Evolutionary conservation across 2,888 invertebrate species (phyloP).

Genomic region (Mythimna albipuncta): DNA sequence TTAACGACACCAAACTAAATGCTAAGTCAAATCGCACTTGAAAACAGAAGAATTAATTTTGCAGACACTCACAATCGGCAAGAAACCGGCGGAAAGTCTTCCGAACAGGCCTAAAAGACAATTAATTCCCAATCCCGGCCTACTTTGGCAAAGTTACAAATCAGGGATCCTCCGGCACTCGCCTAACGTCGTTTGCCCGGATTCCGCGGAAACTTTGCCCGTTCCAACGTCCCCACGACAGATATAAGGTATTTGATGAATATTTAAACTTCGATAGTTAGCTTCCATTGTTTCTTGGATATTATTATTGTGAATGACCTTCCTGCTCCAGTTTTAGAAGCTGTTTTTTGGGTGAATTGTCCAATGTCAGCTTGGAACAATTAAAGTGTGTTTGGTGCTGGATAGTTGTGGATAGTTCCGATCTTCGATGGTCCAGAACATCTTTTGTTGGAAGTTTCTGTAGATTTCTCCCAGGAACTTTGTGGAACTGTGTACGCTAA

Average conservation of each 20-base stretch:
- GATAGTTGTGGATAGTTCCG: conserved; percentile 41
- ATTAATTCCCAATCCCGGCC: conserved; percentile 77
- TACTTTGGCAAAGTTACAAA: conserved; percentile 77
- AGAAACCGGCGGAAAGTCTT: conserved; percentile 59
- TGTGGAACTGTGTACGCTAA: conserved; percentile 28
- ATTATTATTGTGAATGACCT: conserved; percentile 57
- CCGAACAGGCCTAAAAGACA: conserved; percentile 70
- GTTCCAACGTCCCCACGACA: conserved; percentile 59
- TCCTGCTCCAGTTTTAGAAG: conserved; percentile 42
- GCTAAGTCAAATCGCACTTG: conserved; percentile 49
- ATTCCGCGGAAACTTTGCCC: conserved; percentile 63
- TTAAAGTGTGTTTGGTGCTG: conserved; percentile 38
- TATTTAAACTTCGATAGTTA: conserved; percentile 69
- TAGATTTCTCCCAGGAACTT: conserved; percentile 36
- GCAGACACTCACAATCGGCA: conserved; percentile 57
- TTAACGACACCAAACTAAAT: conserved; percentile 27
- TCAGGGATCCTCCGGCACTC: conserved; percentile 72
- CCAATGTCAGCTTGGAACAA: conserved; percentile 52
- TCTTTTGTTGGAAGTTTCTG: conserved; percentile 46
- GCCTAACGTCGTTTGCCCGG: conserved; percentile 66
- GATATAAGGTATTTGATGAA: conserved; percentile 69
- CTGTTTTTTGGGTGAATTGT: conserved; percentile 51
- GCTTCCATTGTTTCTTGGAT: conserved; percentile 57
- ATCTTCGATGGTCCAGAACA: conserved; percentile 39
- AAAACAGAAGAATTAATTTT: conserved; percentile 65